Conservation (phyloP, 2,888 invertebrate genomes). For the Diadegma fenestrale region DNA sequence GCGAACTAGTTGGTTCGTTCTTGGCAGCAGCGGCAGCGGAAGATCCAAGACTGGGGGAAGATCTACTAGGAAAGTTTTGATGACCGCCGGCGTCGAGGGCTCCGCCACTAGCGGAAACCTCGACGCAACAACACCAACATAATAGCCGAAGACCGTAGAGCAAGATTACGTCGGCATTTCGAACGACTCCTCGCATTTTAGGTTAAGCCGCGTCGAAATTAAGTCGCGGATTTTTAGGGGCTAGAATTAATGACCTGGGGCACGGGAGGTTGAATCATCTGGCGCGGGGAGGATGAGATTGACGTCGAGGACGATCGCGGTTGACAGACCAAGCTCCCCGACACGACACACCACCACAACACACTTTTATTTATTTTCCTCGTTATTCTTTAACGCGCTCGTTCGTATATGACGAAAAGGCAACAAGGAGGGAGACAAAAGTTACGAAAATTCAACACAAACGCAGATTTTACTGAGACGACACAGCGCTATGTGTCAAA, state of each 20-base stretch:
- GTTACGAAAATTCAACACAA: not conserved
- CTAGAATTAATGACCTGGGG: conserved; percentile 6
- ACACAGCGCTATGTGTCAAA: conserved; percentile 34
- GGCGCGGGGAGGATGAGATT: conserved; percentile 7
- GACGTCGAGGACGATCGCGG: conserved; percentile 7
- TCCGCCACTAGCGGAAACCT: conserved; percentile 80
- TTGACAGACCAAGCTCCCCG: conserved; percentile 11
- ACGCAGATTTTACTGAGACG: not conserved
- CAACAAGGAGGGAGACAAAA: conserved; percentile 2
- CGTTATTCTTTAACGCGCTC: conserved; percentile 2
- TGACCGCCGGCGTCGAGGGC: conserved; percentile 80
- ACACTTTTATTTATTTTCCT: conserved; percentile 23
- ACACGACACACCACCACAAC: conserved; percentile 5
- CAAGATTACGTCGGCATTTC: conserved; percentile 79
- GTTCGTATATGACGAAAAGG: not conserved
- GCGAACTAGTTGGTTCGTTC: conserved; percentile 24
- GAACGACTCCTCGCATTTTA: conserved; percentile 82
- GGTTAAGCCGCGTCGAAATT: conserved; percentile 72
- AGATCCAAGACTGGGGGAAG: conserved; percentile 17
- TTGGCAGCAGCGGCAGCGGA: conserved; percentile 35
- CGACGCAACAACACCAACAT: conserved; percentile 77
- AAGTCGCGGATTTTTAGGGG: not conserved
- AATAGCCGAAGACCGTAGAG: conserved; percentile 78
- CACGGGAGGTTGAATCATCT: conserved; percentile 9
- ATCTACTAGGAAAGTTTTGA: conserved; percentile 62